These are phyloP conservation scores for Sebastes hubbsi DNA, from an alignment of 2,797 vertebrate species.

Conservation along the genomic window DNA sequence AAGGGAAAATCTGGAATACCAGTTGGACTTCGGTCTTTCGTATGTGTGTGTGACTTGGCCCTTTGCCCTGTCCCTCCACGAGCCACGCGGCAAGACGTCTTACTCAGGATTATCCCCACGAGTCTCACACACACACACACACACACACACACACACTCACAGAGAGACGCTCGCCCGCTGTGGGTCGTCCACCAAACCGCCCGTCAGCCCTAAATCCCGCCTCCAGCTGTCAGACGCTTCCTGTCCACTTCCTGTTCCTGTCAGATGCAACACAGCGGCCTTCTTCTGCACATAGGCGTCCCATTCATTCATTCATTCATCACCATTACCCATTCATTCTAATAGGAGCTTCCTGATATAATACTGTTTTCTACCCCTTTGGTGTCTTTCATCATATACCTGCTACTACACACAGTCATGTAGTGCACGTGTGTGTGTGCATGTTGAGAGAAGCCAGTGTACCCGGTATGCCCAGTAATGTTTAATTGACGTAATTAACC, in stretches of 20 bases:
- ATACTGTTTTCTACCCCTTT: slow-evolving; percentile 12
- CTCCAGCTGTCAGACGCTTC: slow-evolving; percentile 70
- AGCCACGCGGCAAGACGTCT: slow-evolving; percentile 57
- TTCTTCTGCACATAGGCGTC: slow-evolving; percentile 46
- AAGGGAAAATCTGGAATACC: slow-evolving; percentile 71
- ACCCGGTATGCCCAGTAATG: slow-evolving; percentile 64
- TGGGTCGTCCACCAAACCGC: slow-evolving; percentile 49
- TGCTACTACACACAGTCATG: slow-evolving; percentile 6
- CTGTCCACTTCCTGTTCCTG: slow-evolving; percentile 70
- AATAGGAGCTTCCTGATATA: slow-evolving; percentile 56
- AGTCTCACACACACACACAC: slow-evolving; percentile 3
- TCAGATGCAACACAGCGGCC: slow-evolving; percentile 65
- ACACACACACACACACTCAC: not conserved
- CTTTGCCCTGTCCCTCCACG: slow-evolving; percentile 64
- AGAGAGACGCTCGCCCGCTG: slow-evolving; percentile 33
- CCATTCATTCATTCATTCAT: slow-evolving; percentile 71
- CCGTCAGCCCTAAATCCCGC: slow-evolving; percentile 52
- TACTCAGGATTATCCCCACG: slow-evolving; percentile 49
- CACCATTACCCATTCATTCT: slow-evolving; percentile 45
- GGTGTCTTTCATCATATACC: slow-evolving; percentile 53
- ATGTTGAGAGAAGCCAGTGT: slow-evolving; percentile 50
- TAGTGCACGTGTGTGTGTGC: not conserved
- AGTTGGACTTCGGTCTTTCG: slow-evolving; percentile 41
- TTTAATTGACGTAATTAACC: slow-evolving; percentile 80
- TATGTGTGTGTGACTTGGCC: slow-evolving; percentile 57